Percentiles rank a stretch among this genome's conserved stretches.
phyloP scores from a whole-genome alignment of 2,888 invertebrate genomes.

The Helicoverpa assulta region DNA sequence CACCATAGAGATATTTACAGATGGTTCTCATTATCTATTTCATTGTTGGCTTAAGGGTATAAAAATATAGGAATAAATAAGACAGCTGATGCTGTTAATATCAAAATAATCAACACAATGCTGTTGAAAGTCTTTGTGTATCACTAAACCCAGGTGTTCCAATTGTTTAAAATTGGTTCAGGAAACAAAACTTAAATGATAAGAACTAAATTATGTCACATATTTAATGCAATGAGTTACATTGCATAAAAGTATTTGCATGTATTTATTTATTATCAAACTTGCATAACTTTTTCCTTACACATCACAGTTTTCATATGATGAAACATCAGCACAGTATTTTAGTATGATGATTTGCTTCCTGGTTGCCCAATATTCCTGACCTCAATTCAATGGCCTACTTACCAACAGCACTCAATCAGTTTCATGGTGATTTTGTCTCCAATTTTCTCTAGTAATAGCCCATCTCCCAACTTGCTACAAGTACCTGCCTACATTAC shows the following conservation, averaged over 20 bases:
- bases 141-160: no score
- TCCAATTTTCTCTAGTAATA: slow-evolving; percentile 6
- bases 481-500: background rate
- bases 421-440: slow-evolving; percentile 12
- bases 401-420: slow-evolving; percentile 18
- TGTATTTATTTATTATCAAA: slow-evolving; percentile 1
- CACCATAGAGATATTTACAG: no score
- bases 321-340: background rate
- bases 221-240: no score
- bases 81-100: no score
- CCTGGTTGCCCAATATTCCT: slow-evolving; percentile 1
- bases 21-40: no score
- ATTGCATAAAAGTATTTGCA: slow-evolving; percentile 4
- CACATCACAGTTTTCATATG: background rate
- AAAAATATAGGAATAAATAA: no score
- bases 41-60: no score
- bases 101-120: no score
- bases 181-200: no score
- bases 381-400: slow-evolving; percentile 42
- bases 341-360: background rate
- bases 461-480: background rate
- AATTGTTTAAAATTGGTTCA: background rate
- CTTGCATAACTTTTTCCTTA: background rate
- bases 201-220: no score
- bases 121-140: no score